Evolutionary conservation across 2,888 invertebrate genomes (phyloP), one percentile per base, ranked within the genome.

Genomic region (Ochropleura plecta): DNA sequence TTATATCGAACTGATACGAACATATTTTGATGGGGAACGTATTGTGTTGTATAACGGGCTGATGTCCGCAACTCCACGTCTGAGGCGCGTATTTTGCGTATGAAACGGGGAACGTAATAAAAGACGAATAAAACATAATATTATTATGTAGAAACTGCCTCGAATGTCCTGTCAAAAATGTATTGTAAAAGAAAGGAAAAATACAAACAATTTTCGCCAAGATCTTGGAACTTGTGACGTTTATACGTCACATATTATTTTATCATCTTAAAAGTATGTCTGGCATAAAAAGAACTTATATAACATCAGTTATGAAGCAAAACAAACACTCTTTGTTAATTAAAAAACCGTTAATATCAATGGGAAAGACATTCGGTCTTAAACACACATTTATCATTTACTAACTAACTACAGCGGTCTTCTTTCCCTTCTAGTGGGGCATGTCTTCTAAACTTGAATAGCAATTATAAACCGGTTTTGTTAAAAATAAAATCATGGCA

Each of bases 391-490:
- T 72, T 18, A 55, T 60, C 59, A 68, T 68, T 49, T n/a, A 51
- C 30, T 48, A 48, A 57, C 42, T 67, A 20, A 10, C 4, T 59
- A 16, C 49, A 30, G 30, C 30, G 30, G 3, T 14, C 63, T 6
- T n/a, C 18, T 42, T 16, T 20, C 9, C 48, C 44, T 53, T 40
- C 30, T 40, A 42, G 12, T 51, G 59, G 8, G 48, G 18, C 30
- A 30, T 68, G 57, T 55, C 60, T 67, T 5, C 18, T 14, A 71
- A 65, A 79, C 20, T 18, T 53, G 12, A 46, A 48, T 60, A 70
- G 70, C 60, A 59, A 65, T 5, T 4, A 55, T 1, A 0, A 66
- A 81, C 82, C 86, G 73, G 65, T 73, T 82, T 82, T 65, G 6
- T 44, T 67, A 46, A 70, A 77, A 70, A 70, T 73, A 77, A 70